phyloP scores from a whole-genome alignment of 64 coral and sea anemone species.

The Dendrophyllia cribrosa region DNA sequence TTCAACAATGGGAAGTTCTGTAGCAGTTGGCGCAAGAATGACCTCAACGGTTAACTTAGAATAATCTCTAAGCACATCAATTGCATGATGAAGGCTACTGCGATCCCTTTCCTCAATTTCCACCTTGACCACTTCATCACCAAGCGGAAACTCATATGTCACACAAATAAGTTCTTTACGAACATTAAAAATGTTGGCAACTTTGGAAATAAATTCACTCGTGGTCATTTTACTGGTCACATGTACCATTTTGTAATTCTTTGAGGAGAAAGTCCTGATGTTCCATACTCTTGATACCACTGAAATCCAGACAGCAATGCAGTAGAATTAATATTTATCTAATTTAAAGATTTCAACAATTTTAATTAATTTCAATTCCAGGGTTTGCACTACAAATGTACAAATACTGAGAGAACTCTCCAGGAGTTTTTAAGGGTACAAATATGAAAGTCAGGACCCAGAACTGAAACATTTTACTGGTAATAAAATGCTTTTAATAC shows the following conservation, averaged over 20 bases:
- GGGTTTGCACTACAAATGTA: too few relatives aligned
- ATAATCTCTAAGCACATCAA: constrained; percentile 30
- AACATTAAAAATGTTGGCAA: constrained; percentile 37
- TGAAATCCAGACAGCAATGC: background rate
- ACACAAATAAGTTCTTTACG: constrained; percentile 51
- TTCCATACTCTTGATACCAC: constrained; percentile 55
- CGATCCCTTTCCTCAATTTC: constrained; percentile 61
- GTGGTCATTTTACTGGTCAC: constrained; percentile 61
- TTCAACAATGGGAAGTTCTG: constrained; percentile 2
- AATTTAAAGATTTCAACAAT: too few relatives aligned
- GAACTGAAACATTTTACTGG: too few relatives aligned
- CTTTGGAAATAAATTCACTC: constrained; percentile 44
- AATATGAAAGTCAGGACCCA: too few relatives aligned
- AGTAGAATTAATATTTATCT: too few relatives aligned
- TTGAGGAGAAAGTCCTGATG: constrained; percentile 34
- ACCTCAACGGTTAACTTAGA: constrained; percentile 59
- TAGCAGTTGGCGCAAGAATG: background rate
- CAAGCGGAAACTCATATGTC: constrained; percentile 40
- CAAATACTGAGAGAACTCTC: too few relatives aligned
- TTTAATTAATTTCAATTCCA: too few relatives aligned
- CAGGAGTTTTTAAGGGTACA: too few relatives aligned
- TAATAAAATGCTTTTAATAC: too few relatives aligned
- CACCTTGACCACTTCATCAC: constrained; percentile 25
- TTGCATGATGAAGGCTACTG: constrained; percentile 47
- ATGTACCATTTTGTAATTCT: constrained; percentile 71